phyloP scores from a whole-genome alignment of 2,113 vertebrate genomes.

The Cnemophilus loriae region DNA sequence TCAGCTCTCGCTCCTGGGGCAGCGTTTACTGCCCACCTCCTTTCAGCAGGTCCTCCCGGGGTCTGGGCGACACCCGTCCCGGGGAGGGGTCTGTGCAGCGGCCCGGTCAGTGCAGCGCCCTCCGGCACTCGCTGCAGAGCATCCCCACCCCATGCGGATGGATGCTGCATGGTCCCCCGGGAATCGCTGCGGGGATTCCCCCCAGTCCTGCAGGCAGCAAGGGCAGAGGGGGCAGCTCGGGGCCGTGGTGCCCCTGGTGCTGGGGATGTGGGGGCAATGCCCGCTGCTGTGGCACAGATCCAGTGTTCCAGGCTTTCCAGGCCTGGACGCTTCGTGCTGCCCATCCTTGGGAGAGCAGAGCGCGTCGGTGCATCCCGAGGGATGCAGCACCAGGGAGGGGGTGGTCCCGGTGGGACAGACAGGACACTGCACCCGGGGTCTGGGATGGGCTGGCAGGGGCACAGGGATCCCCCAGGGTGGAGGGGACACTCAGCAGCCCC shows the following conservation, averaged over 20 bases:
- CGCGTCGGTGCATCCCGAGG: accelerated
- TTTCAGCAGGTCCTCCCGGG: accelerated
- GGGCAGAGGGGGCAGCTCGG: accelerated
- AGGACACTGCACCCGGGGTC: accelerated
- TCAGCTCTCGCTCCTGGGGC: neutral
- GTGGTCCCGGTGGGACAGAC: neutral
- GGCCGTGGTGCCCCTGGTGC: accelerated
- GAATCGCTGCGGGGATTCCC: neutral
- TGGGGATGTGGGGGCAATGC: neutral
- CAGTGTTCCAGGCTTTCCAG: neutral
- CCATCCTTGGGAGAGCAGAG: neutral
- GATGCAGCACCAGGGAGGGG: accelerated
- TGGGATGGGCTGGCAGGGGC: neutral
- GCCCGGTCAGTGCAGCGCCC: neutral
- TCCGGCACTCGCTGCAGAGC: accelerated
- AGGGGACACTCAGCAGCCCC: neutral
- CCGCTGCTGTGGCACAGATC: accelerated
- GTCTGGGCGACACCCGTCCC: accelerated
- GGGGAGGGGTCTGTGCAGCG: neutral
- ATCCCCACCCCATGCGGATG: accelerated
- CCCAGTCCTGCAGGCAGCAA: accelerated
- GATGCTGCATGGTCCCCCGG: neutral
- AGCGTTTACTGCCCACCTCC: neutral
- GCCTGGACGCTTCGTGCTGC: accelerated
- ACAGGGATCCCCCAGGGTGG: neutral